Base-by-base conservation (phyloP, 2,888 invertebrate species). In the Mimas tiliae region DNA sequence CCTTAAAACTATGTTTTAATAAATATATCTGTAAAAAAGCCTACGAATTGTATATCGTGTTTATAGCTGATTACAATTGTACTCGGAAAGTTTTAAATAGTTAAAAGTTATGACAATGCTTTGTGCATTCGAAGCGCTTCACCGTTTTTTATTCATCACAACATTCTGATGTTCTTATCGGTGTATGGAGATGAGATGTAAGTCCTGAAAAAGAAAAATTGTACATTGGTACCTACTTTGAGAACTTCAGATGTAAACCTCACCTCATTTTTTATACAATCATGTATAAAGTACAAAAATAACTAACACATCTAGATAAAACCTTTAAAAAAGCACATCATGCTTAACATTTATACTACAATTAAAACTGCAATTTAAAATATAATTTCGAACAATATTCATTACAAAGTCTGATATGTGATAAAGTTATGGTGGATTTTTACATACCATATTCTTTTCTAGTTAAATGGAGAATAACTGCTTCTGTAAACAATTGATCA, bases 141-240 rank as follows among this genome's bases (percentile, higher is more conserved):
- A 66, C 63, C 55, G 62, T 66, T 71, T 67, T 72, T 69, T 74
- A 68, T 69, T 73, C 62, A 68, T 94, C 90, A 95, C 90, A 95
- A 88, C 94, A 95, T 94, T 85, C 94, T 91, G 88, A 95, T 92
- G 82, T 95, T 95, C 86, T 94, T 95, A 89, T 95, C 95, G 70
- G 95, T 94, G 86, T 94, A 94, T 69, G 95, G 95, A 79, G 95
- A 95, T 81, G 94, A 94, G 87, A 96, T 95, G 94, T 95, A 95
- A 75, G 94, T 94, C 87, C 95, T 96, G 94, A 47, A 94, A 95
- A 79, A 70, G 72, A 66, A 70, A 66, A 71, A 63, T 42, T 12
- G 68, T 6, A 47, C 27, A 27, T 3, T 3, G 27, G 27, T 27
- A 4, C n/a, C n/a, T n/a, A n/a, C 27, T 38, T 21, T 48, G 11